A percentile compares a stretch with the other conserved stretches of the same genome.
Evolutionary conservation across 2,113 vertebrate genomes (phyloP).

Genomic region (Cyphomyrus plagiostoma): DNA sequence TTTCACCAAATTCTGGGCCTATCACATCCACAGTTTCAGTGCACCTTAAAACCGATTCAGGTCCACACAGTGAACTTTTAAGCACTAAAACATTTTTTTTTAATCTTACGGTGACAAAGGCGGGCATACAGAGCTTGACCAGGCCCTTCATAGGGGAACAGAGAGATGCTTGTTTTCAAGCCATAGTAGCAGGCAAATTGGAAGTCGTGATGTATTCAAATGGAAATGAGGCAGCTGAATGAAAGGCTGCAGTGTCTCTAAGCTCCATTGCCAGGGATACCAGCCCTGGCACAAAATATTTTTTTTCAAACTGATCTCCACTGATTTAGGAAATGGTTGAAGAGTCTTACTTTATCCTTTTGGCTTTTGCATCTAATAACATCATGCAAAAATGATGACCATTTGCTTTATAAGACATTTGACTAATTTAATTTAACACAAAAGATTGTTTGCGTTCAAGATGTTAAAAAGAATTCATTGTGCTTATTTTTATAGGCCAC

Average conservation of each 20-base stretch:
- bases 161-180: conserved; percentile 57
- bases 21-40: not conserved
- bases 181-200: conserved; percentile 48
- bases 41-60: not conserved
- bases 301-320: not conserved
- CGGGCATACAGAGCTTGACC: conserved; percentile 22
- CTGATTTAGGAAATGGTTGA: not conserved
- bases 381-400: not conserved
- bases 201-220: conserved; percentile 56
- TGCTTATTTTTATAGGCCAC: not conserved
- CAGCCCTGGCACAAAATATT: conserved; percentile 19
- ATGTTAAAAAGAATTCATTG: not conserved
- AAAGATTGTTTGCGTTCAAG: not conserved
- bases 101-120: conserved; percentile 39
- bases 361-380: not conserved
- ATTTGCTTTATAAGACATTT: not conserved
- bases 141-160: conserved; percentile 44
- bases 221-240: conserved; percentile 56
- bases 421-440: not conserved
- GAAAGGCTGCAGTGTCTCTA: conserved; percentile 53
- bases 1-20: not conserved
- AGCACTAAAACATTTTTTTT: conserved; percentile 21
- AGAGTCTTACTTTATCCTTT: not conserved
- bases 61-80: not conserved
- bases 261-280: conserved; percentile 63